Percentiles rank a stretch among this genome's conserved stretches.
phyloP scores from a whole-genome alignment of 2,113 vertebrate genomes.

The Malurus melanocephalus region DNA sequence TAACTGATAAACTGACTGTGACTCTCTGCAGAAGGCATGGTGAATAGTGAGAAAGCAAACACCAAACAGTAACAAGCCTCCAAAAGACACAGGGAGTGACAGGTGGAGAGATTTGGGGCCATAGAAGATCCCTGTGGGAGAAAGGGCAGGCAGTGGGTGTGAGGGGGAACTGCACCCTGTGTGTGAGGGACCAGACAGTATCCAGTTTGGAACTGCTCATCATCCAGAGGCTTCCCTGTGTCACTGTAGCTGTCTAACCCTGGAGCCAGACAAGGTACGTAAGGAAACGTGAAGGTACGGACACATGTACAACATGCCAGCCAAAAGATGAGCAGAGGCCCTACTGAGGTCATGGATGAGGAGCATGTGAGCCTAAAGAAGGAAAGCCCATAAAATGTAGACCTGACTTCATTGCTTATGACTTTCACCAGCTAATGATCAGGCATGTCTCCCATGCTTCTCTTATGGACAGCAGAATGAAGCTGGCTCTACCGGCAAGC shows the following conservation, averaged over 20 bases:
- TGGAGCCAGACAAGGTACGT: neutral
- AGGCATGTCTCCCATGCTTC: neutral
- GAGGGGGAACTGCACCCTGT: neutral
- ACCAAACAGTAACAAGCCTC: neutral
- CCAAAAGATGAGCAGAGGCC: neutral
- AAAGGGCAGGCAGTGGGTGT: neutral
- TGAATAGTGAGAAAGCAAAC: neutral
- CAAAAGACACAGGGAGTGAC: neutral
- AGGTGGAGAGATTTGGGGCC: neutral
- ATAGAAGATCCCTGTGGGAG: neutral
- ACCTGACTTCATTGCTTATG: neutral
- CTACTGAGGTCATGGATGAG: neutral
- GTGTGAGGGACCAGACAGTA: neutral
- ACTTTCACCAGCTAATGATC: neutral
- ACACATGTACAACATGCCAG: neutral
- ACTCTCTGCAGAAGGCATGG: neutral
- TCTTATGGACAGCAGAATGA: neutral
- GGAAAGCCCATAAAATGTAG: neutral
- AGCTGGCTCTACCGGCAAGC: neutral
- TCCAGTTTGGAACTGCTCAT: neutral
- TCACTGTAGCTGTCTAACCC: neutral
- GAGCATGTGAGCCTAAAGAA: neutral
- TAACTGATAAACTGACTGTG: constrained; percentile 48
- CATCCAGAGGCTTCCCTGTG: neutral
- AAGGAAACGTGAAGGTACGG: rapidly evolving